phyloP scores from a whole-genome alignment of 2,113 vertebrate species.

The Anolis sagrei region DNA sequence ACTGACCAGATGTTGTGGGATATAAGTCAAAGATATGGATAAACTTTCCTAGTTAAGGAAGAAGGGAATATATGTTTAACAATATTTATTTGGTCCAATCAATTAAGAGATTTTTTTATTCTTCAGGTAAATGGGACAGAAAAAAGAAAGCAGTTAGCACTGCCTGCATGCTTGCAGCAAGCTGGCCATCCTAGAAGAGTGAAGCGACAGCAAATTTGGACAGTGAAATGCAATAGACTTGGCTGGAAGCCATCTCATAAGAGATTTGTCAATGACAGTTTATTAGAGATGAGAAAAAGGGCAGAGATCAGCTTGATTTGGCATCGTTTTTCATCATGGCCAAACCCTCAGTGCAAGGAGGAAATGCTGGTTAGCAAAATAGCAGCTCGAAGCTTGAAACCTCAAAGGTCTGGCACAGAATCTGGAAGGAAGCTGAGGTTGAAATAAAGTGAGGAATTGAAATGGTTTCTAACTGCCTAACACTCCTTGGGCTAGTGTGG shows the following conservation, averaged over 20 bases:
- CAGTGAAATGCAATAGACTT: slow-evolving; percentile 9
- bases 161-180: background rate
- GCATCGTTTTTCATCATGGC: slow-evolving; percentile 26
- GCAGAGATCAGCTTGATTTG: slow-evolving; percentile 25
- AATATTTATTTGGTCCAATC: background rate
- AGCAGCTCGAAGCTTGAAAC: background rate
- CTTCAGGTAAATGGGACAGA: background rate
- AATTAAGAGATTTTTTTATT: background rate
- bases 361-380: slow-evolving; percentile 19
- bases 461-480: background rate
- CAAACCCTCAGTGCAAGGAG: background rate
- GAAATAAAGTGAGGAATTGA: background rate
- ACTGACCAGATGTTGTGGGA: too few relatives aligned
- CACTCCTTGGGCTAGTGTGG: background rate
- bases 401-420: slow-evolving; percentile 8
- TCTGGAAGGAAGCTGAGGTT: background rate
- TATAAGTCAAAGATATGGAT: background rate
- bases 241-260: background rate
- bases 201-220: background rate
- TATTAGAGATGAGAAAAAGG: slow-evolving; percentile 23
- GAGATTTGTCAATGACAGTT: slow-evolving; percentile 21
- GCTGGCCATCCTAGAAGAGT: background rate
- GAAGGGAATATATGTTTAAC: background rate
- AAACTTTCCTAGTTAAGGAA: background rate
- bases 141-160: background rate